These are phyloP conservation scores for Phortica variegata DNA, from an alignment of 1,140 invertebrate species.

Conservation along the genomic window DNA sequence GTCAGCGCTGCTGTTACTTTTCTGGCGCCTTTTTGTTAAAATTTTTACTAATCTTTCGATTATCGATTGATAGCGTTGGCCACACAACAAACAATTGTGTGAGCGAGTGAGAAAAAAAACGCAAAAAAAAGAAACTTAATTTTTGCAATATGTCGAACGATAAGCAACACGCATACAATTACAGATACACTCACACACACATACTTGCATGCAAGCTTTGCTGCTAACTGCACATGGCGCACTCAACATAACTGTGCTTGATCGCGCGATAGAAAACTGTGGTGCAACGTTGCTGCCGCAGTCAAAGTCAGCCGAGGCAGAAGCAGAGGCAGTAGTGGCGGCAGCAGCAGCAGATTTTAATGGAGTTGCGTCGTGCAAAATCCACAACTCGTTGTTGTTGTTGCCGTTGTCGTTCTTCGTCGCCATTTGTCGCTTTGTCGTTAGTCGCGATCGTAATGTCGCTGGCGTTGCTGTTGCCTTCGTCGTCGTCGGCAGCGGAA, in stretches of 20 bases:
- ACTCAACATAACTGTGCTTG: not conserved
- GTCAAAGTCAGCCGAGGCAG: not conserved
- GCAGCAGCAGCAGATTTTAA: constrained; percentile 15
- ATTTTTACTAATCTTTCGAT: constrained; percentile 37
- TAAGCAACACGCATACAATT: constrained; percentile 1
- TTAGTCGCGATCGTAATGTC: too few relatives aligned
- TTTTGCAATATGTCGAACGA: constrained; percentile 20
- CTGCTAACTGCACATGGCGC: not conserved
- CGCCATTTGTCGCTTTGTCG: constrained; percentile 1
- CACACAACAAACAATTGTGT: too few relatives aligned
- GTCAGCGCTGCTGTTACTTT: too few relatives aligned
- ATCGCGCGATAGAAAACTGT: constrained; percentile 6
- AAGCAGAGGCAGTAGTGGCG: constrained; percentile 6
- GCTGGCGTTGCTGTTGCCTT: too few relatives aligned
- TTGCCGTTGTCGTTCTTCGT: constrained; percentile 24
- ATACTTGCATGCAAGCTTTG: not conserved
- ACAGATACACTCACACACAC: constrained; percentile 9
- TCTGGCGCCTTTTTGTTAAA: constrained; percentile 17
- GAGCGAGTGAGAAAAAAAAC: constrained; percentile 1
- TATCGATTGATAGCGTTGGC: constrained; percentile 41
- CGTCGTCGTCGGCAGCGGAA: too few relatives aligned
- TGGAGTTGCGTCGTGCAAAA: constrained; percentile 13
- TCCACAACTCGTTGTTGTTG: not conserved
- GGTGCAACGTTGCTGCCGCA: constrained; percentile 11
- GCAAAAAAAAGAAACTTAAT: constrained; percentile 11